Base-by-base conservation (phyloP, 2,888 invertebrate species). In the Epistrophe grossulariae region DNA sequence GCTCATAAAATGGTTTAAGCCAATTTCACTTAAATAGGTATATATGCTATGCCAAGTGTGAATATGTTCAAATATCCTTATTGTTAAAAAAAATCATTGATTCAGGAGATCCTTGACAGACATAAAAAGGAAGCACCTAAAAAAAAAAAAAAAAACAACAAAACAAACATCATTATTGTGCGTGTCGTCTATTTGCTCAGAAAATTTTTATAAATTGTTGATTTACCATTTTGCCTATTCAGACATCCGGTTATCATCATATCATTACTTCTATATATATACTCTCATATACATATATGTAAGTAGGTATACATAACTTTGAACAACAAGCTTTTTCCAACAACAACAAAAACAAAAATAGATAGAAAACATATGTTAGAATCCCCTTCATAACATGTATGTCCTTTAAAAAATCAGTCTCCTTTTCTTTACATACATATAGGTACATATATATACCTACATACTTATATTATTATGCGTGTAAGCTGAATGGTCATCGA, bases 151-250 rank as follows among this genome's bases (percentile, higher is more conserved):
- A 28, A 50, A 70, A 70, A 62, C 50, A 52, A 48, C 72, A 70
- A 50, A 40, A 57, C 50, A 78, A 31, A 64, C 35, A 78, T 40
- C 43, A 62, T 50, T 62, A 50, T 59, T 78, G 55, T 68, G 71
- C 72, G 64, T 59, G 64, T 60, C 73, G 78, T 62, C 72, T 70
- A 64, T 81, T 78, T 74, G 57, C 57, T 64, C 73, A 60, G 62
- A 73, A 73, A 60, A 70, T 85, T 81, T 85, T 79, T 82, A 87
- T 83, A 87, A 76, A 80, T 80, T 81, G 77, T 81, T 81, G 81
- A 85, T 81, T 78, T 81, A 73, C 81, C 72, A 81, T 81, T 81
- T 81, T 73, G 74, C 35, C 19, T n/a, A 38, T 79, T 55, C 71
- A 43, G 71, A 85, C 81, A 79, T 73, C 66, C 70, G 79, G 59